Evolutionary conservation across 2,888 invertebrate species (phyloP), one percentile per base, ranked within the genome.

Genomic region (Ischnus inquisitorius): DNA sequence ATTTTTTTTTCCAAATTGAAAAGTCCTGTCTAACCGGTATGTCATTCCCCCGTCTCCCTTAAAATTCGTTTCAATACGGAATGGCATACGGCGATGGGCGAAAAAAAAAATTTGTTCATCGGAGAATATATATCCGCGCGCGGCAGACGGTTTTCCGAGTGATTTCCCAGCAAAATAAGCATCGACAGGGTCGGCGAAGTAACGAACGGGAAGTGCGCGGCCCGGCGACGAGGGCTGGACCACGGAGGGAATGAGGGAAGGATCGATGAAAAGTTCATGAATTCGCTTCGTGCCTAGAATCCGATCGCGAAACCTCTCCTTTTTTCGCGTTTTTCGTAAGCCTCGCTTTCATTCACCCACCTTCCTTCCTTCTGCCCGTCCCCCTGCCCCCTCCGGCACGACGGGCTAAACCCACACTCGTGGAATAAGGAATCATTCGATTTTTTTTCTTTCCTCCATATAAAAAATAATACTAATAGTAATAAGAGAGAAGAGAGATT

Each of bases 231-330:
- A 19, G 69, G 41, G 71, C 10, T 46, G 48, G 60, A 16, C 16
- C 71, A 60, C 75, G 60, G 22, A 22, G 25, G 77, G 51, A 48
- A 46, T 51, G 60, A 54, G 62, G 71, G 41, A 54, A 64, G 41
- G 75, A 75, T 48, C 64, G 83, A 83, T 79, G 65, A 74, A 79
- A 81, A 79, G 79, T 82, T 79, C 82, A 82, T 79, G 81, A 82
- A 79, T 82, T 79, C 60, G 28, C 79, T 82, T 84, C 81, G 82
- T 82, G 84, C 64, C 60, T 84, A 19, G 75, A 84, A 84, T 84
- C 65, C 71, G 60, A 84, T 79, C 41, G 19, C 14, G 3, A 25
- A 62, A 78, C 60, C 71, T 84, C 80, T 75, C 51, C 71, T 84
- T 83, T 75, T 71, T 41, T 41, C 25, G 39, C 16, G 34, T 14